Evolutionary conservation across 2,113 vertebrate genomes (phyloP), one percentile per base, ranked within the genome.

Genomic region (Rallus limicola): DNA sequence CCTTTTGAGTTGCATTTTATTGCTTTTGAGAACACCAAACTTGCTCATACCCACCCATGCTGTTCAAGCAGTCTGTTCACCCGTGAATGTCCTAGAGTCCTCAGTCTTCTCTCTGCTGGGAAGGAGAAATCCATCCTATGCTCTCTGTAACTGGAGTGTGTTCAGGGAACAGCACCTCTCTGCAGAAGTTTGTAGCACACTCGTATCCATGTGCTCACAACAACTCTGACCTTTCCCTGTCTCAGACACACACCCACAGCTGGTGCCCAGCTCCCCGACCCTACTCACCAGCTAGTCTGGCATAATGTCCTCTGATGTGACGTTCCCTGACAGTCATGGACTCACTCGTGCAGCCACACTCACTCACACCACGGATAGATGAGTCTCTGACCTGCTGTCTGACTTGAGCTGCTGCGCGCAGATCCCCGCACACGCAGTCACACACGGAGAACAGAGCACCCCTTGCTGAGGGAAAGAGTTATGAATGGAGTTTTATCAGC

Each of bases 271-370:
- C 19, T 15, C 64, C 34, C 38, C 14, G 15, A 5, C 17, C 14
- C 29, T 42, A 2, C 25, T 31, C 40, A 10, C n/a, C 0, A 0
- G 13, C n/a, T 28, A 14, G 5, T 23, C 36, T 72, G 46, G 34
- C 0, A n/a, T n/a, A n/a, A n/a, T n/a, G n/a, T n/a, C n/a, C n/a
- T n/a, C n/a, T n/a, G n/a, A n/a, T n/a, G 0, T 23, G 50, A 77
- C 21, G 15, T 7, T 50, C 1, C 0, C 42, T 38, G 71, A 14
- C 0, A 2, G 38, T 26, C 42, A 38, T 1, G 2, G 63, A 25
- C 70, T 92, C 52, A 5, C 40, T 33, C 53, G 29, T 0, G 0
- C 16, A 12, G 11, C 31, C 34, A 38, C 13, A 11, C 11, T 24
- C 34, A 18, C 13, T 26, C 42, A 36, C 36, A 70, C 21, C 34